Evolutionary conservation across 1,140 invertebrate genomes (phyloP), one percentile per base, ranked within the genome.

Genomic region (Hermatobates lingyangjiaoensis): DNA sequence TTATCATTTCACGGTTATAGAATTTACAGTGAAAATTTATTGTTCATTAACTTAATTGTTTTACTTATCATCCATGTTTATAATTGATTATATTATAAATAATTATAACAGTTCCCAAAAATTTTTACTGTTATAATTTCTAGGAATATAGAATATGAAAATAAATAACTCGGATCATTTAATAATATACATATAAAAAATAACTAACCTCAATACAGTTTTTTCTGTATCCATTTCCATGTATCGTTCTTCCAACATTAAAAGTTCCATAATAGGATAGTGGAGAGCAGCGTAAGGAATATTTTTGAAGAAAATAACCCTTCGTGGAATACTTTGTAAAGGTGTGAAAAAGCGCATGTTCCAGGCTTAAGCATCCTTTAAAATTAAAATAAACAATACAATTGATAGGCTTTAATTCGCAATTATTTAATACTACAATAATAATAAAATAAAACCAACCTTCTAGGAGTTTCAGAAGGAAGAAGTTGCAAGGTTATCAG

Each of bases 241-340:
- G 67, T 88, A 91, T 62, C 82, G 80, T 63, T 96, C 90, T 62
- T 92, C 87, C 59, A 92, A 87, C 68, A 87, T 87, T 2, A 98
- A 70, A n/a, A 97, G 71, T 42, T 83, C 76, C 76, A 95, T 84
- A 38, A 97, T 84, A 1, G 94, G 90, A 15, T 80, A 79, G 63
- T 93, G 83, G 2, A 98, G 71, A 2, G 91, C 86, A 18, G 90
- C 83, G 88, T 89, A 2, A 98, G 73, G 68, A 97, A 98, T 42
- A 95, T 75, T 59, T 92, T 85, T 1, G 89, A 83, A 4, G 88
- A 84, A 59, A 87, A 84, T 38, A 92, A 73, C n/a, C 81, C 81
- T 64, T 97, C 93, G 48, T 86, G 84, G 62, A 94, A 87, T 24
- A 83, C 74, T 15, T 82, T 82, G 68, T 92, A 97, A 23, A 96